Percentiles rank a stretch among this genome's conserved stretches.
phyloP scores from a whole-genome alignment of 2,888 invertebrate genomes.

The Drosophila paucipuncta region DNA sequence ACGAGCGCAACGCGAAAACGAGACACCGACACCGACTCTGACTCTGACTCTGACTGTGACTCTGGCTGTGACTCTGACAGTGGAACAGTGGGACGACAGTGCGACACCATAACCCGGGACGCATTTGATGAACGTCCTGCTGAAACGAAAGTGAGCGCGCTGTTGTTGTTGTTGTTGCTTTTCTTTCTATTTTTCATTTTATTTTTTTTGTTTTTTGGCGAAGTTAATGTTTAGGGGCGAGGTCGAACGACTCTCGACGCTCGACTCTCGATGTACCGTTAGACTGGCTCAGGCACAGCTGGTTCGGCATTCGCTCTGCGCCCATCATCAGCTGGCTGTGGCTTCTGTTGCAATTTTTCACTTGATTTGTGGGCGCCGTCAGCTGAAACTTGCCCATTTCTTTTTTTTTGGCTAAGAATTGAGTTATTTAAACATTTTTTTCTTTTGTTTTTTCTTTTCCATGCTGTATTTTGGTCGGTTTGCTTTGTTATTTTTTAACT shows the following conservation, averaged over 20 bases:
- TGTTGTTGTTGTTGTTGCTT: neutral
- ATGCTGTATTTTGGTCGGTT: neutral
- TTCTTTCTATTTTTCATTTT: neutral
- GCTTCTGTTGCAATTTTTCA: slow-evolving; percentile 36
- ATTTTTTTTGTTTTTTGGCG: neutral
- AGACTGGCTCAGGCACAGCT: slow-evolving; percentile 38
- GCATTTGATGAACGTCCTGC: slow-evolving; percentile 54
- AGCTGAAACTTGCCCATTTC: slow-evolving; percentile 30
- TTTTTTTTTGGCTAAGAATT: slow-evolving; percentile 25
- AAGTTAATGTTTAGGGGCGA: slow-evolving; percentile 42
- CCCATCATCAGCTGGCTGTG: slow-evolving; percentile 39
- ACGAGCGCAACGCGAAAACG: slow-evolving; percentile 58
- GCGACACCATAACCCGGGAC: slow-evolving; percentile 23
- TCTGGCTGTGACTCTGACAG: slow-evolving; percentile 2
- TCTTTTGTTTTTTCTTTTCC: neutral
- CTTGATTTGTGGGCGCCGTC: slow-evolving; percentile 54
- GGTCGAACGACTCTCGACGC: slow-evolving; percentile 34
- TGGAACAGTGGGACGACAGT: slow-evolving; percentile 14
- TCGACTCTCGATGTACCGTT: slow-evolving; percentile 18
- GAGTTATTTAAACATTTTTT: slow-evolving; percentile 23
- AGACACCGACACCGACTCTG: slow-evolving; percentile 15
- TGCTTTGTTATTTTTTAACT: neutral
- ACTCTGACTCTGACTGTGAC: neutral
- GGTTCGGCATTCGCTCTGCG: slow-evolving; percentile 27
- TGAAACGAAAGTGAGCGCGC: slow-evolving; percentile 58